phyloP scores from a whole-genome alignment of 1,140 invertebrate genomes.

The Heliothis subflexa region DNA sequence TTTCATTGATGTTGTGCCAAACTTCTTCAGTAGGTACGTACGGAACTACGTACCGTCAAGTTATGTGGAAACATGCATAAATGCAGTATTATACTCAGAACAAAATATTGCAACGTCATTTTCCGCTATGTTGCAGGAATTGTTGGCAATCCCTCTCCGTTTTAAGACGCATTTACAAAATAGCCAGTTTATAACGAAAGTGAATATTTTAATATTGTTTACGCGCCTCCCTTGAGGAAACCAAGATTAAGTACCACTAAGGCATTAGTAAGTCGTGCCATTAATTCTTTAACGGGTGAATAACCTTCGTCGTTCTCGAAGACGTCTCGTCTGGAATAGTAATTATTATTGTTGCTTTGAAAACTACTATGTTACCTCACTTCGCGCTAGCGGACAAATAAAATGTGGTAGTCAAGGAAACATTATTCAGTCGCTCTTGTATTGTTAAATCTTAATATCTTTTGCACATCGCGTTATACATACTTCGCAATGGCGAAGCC shows the following conservation, averaged over 20 bases:
- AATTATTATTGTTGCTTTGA: conserved; percentile 77
- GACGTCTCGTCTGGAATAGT: conserved; percentile 77
- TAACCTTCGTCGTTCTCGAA: conserved; percentile 68
- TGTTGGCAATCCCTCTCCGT: background rate
- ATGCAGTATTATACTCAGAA: conserved; percentile 5
- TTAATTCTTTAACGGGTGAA: conserved; percentile 80
- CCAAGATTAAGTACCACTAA: conserved; percentile 69
- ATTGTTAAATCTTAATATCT: background rate
- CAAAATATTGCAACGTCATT: conserved; percentile 17
- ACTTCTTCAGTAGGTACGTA: background rate
- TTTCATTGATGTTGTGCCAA: conserved; percentile 29
- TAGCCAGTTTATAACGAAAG: conserved; percentile 40
- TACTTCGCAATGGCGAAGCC: too few relatives aligned
- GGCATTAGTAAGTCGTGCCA: conserved; percentile 73
- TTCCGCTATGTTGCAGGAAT: background rate
- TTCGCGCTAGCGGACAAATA: conserved; percentile 52
- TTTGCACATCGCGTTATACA: background rate
- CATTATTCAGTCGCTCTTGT: background rate
- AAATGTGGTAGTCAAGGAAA: conserved; percentile 26
- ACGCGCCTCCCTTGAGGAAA: conserved; percentile 60
- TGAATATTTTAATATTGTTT: conserved; percentile 59
- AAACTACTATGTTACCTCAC: conserved; percentile 57
- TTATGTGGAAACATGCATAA: conserved; percentile 16
- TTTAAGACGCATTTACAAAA: conserved; percentile 25
- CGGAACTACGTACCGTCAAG: background rate